Evolutionary conservation across 92 coral and sea anemone species (phyloP).

Genomic region (Isaurus tuberculatus): DNA sequence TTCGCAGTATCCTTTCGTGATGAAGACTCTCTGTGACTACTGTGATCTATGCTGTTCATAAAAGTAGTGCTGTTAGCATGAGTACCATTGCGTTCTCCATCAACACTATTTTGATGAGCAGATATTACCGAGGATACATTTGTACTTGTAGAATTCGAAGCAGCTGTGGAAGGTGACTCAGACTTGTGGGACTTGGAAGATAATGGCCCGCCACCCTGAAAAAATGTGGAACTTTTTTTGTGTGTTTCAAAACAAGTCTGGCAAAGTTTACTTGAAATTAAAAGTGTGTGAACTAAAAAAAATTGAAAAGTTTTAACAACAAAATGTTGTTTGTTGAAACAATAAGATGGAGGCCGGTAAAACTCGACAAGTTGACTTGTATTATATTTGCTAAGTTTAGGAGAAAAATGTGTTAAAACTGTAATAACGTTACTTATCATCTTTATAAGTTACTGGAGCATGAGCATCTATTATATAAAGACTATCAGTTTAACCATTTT

Average conservation of each 20-base stretch:
- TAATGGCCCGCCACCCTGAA: conserved; percentile 27
- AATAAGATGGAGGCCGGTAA: too few species aligned
- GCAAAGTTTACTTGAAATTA: too few species aligned
- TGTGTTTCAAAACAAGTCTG: too few species aligned
- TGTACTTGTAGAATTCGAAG: conserved; percentile 29
- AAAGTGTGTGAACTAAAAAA: too few species aligned
- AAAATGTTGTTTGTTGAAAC: too few species aligned
- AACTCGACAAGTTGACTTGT: too few species aligned
- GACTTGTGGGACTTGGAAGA: conserved; percentile 51
- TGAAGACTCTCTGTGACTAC: conserved; percentile 25
- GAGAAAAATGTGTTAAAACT: too few species aligned
- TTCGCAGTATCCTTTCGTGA: conserved; percentile 54
- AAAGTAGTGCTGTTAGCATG: conserved; percentile 35
- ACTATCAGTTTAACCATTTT: too few species aligned
- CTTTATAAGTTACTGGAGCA: too few species aligned
- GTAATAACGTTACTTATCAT: too few species aligned
- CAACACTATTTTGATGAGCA: conserved; percentile 52
- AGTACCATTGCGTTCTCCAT: conserved; percentile 68
- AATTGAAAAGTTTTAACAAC: not conserved
- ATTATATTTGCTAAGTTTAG: too few species aligned
- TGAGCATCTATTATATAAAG: too few species aligned
- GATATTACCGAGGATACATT: conserved; percentile 22
- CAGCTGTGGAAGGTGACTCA: conserved; percentile 51
- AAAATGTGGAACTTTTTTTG: not conserved
- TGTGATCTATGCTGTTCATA: conserved; percentile 33